Evolutionary conservation across 2,113 vertebrate genomes (phyloP), one percentile per base, ranked within the genome.

Genomic region (Furnarius figulus): DNA sequence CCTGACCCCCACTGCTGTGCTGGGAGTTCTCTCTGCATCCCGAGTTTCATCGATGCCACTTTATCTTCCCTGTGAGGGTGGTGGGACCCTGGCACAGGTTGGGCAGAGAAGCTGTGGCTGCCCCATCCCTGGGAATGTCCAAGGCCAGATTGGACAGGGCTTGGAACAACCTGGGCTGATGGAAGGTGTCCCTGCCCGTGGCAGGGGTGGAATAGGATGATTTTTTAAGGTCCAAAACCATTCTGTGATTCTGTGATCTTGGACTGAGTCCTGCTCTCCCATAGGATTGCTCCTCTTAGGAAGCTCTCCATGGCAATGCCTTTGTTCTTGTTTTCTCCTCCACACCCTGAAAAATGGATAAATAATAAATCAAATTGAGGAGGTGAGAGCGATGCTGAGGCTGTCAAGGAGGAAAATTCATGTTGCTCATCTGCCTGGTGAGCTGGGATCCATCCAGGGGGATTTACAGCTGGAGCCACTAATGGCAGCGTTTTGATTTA

Each of bases 1-100:
- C 28, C 61, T 40, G 46, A 37, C 7, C 53, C n/a, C 12, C 52
- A 17, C 5, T 3, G 1, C 50, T 40, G 24, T 35, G 33, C 53
- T 55, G 33, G 23, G 65, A 46, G 13, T 10, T 40, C 25, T 40
- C 52, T 79, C 67, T 37, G 33, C 37, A 33, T 14, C 63, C 39
- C 0, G 2, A 40, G 27, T 44, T 85, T 46, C 30, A 33, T 7
- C 0, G 0, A 12, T n/a, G 73, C 10, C 28, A 1, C 72, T 80
- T 84, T 18, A 9, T 25, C 42, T 56, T 31, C 31, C 67, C 17
- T 8, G 4, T 1, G 35, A 50, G 76, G 17, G 22, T 27, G 17
- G 14, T 0, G 2, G 65, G 50, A 14, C 20, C 24, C 56, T 72
- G 75, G n/a, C 35, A 37, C 35, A 56, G 58, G n/a, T 3, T 55